Base-by-base conservation (phyloP, 2,888 invertebrate genomes). In the Aphrophora alni region DNA sequence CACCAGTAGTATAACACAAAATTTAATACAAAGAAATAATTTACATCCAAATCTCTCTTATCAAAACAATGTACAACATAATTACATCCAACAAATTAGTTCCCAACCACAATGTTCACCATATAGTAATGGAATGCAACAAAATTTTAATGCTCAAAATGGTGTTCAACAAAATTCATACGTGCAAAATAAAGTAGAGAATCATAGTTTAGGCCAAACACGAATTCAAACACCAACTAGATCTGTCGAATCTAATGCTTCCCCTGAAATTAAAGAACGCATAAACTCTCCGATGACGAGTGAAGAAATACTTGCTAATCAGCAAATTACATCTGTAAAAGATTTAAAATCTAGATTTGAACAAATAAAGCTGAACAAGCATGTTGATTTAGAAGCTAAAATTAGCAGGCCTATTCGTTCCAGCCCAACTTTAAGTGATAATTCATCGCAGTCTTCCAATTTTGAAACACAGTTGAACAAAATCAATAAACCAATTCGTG, bases 341-440 rank as follows among this genome's bases (percentile, higher is more conserved):
- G 95, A 95, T 87, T 91, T 97, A 86, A 95, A 96, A 0, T 95
- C 95, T 0, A 92, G 93, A 86, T 97, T 97, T 87, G 96, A 97
- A 88, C 91, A 90, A 84, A 88, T 89, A 26, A 88, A 80, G 68
- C 38, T 83, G 27, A 82, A 44, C 38, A 77, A 81, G 27, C 51
- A 78, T 12, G 12, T 68, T 17, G 78, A 79, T 24, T 25, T 26
- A 21, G 69, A 51, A 59, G n/a, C 59, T 2, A 59, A 59, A 59
- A 21, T 59, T 8, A 10, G 5, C 17, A 79, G 74, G 51, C 68
- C 73, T 4, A 26, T 26, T 21, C 51, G 59, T 68, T 59, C 68
- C 8, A 79, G 78, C 38, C 78, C 78, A 12, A 79, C 74, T 26
- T 26, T 75, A 14, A 59, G 59, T 59, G 75, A 75, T 38, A 51